Evolutionary conservation across 2,888 invertebrate genomes (phyloP), one percentile per base, ranked within the genome.

Genomic region (Tryphoninae sp.): DNA sequence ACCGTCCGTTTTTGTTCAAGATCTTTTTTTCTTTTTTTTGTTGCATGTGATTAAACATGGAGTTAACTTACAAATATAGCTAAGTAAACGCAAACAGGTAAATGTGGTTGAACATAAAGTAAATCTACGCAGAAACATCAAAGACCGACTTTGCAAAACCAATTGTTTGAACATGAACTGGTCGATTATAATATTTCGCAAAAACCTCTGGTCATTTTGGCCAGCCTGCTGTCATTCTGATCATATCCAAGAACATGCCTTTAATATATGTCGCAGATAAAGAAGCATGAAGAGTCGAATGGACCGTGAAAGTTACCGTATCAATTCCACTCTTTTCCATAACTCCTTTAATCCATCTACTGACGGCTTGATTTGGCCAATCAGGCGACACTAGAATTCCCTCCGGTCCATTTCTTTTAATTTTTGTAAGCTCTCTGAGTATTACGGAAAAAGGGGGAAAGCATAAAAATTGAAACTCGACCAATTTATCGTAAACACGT

Each of bases 311-410:
- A 26, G 53, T 2, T 1, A 1, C 11, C 26, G 49, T 42, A 40
- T 75, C 40, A 16, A 65, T 65, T 40, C 33, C 75, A 53, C 58
- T 65, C n/a, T 65, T 58, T 55, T 53, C 6, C 42, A 75, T 58
- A 2, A 67, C 67, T 9, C 58, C 55, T 53, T 64, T 64, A 26
- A 75, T 75, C 59, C 26, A 75, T 42, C 55, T 64, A 16, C 58
- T 75, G 53, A 75, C 65, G 23, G 65, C 75, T 76, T 82, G 72
- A n/a, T 69, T 72, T n/a, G 79, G 72, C 82, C 82, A 82, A 49
- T 71, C 65, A 8, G 79, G 79, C 40, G 73, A 68, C 45, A 82
- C 82, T 0, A 80, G 1, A 33, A 82, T 82, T 55, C 79, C 82
- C 16, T 19, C 19, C 13, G 82, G 75, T 79, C 59, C n/a, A 61